Evolutionary conservation across 2,797 vertebrate species (phyloP).

Genomic region (Xiphorhynchus erythropygius): DNA sequence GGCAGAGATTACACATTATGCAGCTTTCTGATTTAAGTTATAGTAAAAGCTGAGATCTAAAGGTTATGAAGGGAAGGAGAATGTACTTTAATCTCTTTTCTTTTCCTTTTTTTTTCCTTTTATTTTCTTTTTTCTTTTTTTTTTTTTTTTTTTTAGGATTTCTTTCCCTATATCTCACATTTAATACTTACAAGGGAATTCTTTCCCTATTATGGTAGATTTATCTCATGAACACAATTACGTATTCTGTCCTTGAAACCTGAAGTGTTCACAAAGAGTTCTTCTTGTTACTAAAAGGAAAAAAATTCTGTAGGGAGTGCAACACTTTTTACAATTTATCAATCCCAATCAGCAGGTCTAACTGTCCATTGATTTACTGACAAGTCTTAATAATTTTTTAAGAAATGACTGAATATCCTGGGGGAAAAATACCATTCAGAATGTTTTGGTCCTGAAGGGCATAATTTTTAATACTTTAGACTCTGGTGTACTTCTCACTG

Average conservation of each 20-base stretch:
- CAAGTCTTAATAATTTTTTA: not conserved
- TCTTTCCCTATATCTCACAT: not conserved
- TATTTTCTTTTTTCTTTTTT: no score
- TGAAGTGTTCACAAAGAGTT: not conserved
- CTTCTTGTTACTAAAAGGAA: not conserved
- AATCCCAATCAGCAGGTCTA: slow-evolving; percentile 3
- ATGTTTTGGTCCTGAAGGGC: not conserved
- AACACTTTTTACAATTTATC: slow-evolving; percentile 1
- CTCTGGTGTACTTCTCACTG: not conserved
- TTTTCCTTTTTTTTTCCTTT: no score
- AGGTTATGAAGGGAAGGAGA: not conserved
- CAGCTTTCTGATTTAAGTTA: not conserved
- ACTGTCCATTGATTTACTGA: slow-evolving; percentile 41
- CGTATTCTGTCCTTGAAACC: slow-evolving; percentile 20
- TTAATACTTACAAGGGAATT: slow-evolving; percentile 1
- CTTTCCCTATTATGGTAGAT: not conserved
- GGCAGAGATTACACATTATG: not conserved
- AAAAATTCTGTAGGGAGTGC: not conserved
- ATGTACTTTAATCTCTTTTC: not conserved
- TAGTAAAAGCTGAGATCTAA: not conserved
- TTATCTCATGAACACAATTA: not conserved
- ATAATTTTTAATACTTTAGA: not conserved
- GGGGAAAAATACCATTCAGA: not conserved
- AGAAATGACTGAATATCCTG: not conserved
- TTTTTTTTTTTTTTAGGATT: not conserved